Base-by-base conservation (phyloP, 2,888 invertebrate species). In the Ectropis crepuscularia region DNA sequence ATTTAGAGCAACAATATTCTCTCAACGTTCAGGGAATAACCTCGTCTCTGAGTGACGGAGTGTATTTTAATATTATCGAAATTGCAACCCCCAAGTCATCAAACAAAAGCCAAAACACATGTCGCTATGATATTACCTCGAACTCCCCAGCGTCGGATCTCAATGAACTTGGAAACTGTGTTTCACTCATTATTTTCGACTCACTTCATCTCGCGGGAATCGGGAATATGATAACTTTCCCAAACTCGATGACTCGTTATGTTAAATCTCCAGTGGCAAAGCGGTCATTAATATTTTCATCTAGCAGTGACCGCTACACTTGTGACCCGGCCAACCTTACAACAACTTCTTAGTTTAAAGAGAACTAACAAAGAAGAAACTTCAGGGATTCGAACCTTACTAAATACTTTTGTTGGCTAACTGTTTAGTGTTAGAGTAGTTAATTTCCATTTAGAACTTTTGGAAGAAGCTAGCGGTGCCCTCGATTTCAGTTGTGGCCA, bases 171-270 rank as follows among this genome's bases (percentile, higher is more conserved):
- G 65, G 60, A 74, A 81, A 82, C 78, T 76, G 71, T 75, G 75
- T 79, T 80, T 63, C 75, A 71, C 77, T 85, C 81, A 85, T 85
- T 85, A 84, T 83, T 81, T 79, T 81, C 78, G 70, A 75, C 71
- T 81, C 76, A 68, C 69, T 67, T 67, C 61, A 68, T 75, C 81
- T 71, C 73, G 12, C 16, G 77, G 78, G 82, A 74, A 75, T 77
- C 69, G 69, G 74, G 72, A 77, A 75, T 76, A 75, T 76, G 73
- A 74, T 72, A 86, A 86, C 83, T 86, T 83, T 78, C 75, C 75
- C 73, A 76, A 83, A 83, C 85, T 85, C 78, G 76, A 80, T 79
- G 80, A 79, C 78, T 82, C 81, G 77, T 84, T 85, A 85, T 81
- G 82, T 75, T 81, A 85, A 28, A 83, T 81, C 81, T 77, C 80